phyloP scores from a whole-genome alignment of 2,888 invertebrate species.

The Pimpla rufipes region DNA sequence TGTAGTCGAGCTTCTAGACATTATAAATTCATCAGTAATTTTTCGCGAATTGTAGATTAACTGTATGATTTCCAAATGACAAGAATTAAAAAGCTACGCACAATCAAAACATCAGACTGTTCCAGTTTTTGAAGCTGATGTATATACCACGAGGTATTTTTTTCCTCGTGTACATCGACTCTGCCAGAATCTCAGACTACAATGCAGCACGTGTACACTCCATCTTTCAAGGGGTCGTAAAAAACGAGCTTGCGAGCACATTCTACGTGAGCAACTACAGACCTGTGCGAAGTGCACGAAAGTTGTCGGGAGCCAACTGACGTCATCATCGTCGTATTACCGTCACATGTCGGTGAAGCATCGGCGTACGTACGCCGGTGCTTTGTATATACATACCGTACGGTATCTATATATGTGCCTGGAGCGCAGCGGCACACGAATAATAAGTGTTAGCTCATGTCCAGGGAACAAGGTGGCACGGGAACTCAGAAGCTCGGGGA shows the following conservation, averaged over 20 bases:
- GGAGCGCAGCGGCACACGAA: not conserved
- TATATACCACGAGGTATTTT: too few relatives aligned
- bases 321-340: not conserved
- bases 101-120: too few relatives aligned
- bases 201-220: not conserved
- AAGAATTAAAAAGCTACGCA: too few relatives aligned
- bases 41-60: too few relatives aligned
- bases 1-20: too few relatives aligned
- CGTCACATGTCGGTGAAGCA: not conserved
- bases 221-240: conserved; percentile 2
- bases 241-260: not conserved
- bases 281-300: not conserved
- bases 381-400: too few relatives aligned
- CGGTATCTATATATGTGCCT: not conserved
- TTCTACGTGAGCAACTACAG: not conserved
- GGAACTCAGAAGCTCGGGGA: not conserved
- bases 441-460: conserved; percentile 30
- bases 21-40: too few relatives aligned
- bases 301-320: not conserved
- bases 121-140: too few relatives aligned
- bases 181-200: not conserved
- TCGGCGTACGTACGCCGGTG: too few relatives aligned
- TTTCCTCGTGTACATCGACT: not conserved
- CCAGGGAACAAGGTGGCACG: not conserved
- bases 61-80: too few relatives aligned